Percentiles rank a stretch among this genome's conserved stretches.
phyloP scores from a whole-genome alignment of 2,888 invertebrate species.

The Tyria jacobaeae region DNA sequence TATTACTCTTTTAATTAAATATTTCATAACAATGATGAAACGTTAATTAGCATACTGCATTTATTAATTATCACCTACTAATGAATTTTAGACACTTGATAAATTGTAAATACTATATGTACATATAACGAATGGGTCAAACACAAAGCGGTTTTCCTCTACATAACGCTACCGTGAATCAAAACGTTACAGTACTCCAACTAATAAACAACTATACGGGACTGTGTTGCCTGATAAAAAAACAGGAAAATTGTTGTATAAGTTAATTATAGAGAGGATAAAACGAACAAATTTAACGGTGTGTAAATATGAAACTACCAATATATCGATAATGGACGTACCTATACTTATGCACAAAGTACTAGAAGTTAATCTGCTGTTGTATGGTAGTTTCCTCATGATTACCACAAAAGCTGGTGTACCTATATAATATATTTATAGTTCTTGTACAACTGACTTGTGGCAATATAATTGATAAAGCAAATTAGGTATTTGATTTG shows the following conservation, averaged over 20 bases:
- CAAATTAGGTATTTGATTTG: constrained; percentile 12
- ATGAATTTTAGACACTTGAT: not conserved
- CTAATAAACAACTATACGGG: constrained; percentile 44
- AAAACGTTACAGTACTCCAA: constrained; percentile 34
- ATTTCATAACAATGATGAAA: too few relatives aligned
- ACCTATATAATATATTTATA: constrained; percentile 18
- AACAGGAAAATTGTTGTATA: constrained; percentile 58
- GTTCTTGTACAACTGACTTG: not conserved
- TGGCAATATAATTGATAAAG: constrained; percentile 9
- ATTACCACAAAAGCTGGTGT: constrained; percentile 32
- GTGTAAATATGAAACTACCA: constrained; percentile 50
- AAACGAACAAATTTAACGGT: constrained; percentile 59
- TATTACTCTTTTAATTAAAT: too few relatives aligned
- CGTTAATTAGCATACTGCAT: too few relatives aligned
- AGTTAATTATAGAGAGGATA: constrained; percentile 58
- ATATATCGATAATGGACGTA: constrained; percentile 49
- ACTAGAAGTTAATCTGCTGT: constrained; percentile 4
- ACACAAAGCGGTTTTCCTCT: constrained; percentile 37
- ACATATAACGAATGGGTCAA: not conserved
- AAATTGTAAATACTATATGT: not conserved
- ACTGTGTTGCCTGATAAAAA: constrained; percentile 45
- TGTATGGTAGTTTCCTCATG: constrained; percentile 48
- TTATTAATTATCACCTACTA: not conserved
- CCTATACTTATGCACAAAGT: not conserved
- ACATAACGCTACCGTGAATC: constrained; percentile 41